phyloP scores from a whole-genome alignment of 2,113 vertebrate species.

The Bos indicus region DNA sequence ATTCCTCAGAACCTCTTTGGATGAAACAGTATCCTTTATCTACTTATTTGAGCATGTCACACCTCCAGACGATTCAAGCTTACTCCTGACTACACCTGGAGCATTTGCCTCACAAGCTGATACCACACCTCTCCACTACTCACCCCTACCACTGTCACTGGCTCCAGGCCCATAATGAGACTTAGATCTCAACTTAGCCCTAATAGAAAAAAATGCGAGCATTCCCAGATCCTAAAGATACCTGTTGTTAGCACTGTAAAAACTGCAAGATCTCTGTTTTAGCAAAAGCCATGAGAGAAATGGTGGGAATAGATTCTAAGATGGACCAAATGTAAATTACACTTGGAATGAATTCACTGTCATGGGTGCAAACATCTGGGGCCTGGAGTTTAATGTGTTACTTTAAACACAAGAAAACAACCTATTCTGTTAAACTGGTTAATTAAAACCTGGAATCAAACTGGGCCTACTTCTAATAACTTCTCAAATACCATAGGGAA shows the following conservation, averaged over 20 bases:
- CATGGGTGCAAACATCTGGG: not conserved
- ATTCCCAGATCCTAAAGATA: not conserved
- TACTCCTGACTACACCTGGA: not conserved
- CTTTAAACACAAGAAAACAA: not conserved
- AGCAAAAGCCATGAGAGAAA: not conserved
- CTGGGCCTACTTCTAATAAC: not conserved
- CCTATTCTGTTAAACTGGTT: not conserved
- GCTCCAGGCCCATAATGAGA: not conserved
- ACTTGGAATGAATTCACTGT: not conserved
- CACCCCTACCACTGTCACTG: not conserved
- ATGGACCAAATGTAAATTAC: not conserved
- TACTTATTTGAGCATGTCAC: not conserved
- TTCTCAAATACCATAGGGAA: not conserved
- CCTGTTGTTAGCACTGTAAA: not conserved
- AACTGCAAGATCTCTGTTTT: not conserved
- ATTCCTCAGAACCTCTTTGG: not conserved
- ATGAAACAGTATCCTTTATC: not conserved
- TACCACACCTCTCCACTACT: not conserved
- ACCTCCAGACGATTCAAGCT: not conserved
- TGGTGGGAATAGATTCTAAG: not conserved
- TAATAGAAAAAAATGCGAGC: not conserved
- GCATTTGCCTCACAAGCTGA: not conserved
- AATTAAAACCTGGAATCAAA: not conserved
- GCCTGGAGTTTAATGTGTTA: not conserved
- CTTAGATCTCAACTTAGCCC: not conserved